These are phyloP conservation scores for Ernsta delagoae DNA, from an alignment of 2,888 invertebrate species.

Conservation along the genomic window DNA sequence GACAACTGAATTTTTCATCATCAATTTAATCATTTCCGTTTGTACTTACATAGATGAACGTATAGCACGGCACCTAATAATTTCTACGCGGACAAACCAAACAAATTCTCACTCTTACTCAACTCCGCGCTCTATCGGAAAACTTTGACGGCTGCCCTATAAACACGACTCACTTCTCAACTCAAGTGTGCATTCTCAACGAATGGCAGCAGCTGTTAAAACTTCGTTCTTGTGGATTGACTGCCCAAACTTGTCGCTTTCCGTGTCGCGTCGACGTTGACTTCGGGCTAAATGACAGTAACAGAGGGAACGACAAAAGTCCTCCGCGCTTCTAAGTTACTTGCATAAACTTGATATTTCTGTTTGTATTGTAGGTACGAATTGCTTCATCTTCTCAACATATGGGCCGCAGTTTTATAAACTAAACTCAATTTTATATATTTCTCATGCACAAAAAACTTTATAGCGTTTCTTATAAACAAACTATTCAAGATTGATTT, in stretches of 20 bases:
- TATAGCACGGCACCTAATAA: no score
- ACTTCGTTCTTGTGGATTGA: neutral
- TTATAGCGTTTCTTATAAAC: no score
- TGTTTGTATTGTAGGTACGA: neutral
- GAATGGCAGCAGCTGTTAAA: neutral
- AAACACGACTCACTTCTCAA: neutral
- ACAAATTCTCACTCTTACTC: no score
- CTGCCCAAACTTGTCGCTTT: neutral
- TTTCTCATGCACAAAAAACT: no score
- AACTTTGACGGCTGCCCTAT: neutral
- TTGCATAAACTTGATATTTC: neutral
- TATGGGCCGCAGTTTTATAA: no score
- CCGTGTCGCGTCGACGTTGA: neutral
- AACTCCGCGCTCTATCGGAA: neutral
- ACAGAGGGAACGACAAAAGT: neutral
- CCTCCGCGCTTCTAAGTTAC: neutral
- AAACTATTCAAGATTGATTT: no score
- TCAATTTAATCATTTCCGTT: no score
- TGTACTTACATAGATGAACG: no score
- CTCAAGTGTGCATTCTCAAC: neutral
- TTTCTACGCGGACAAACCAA: no score
- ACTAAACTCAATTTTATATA: no score
- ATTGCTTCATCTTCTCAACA: no score
- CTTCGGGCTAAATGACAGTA: neutral
- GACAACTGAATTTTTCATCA: no score